Conservation (phyloP, 1,140 invertebrate genomes). For the Heliconius hewitsoni region DNA sequence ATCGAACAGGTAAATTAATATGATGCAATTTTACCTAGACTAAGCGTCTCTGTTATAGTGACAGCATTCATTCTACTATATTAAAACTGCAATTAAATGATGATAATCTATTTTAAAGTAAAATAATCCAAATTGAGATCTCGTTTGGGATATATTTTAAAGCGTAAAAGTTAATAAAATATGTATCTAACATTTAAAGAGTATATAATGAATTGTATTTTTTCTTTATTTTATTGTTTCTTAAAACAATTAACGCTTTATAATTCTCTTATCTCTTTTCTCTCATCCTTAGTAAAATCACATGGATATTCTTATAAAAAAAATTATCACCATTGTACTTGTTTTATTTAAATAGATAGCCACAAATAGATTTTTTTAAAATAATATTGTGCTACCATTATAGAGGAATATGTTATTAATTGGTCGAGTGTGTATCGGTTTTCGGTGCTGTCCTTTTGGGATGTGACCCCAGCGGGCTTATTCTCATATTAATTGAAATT, state of each 20-base stretch:
- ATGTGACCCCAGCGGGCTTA: conserved; percentile 54
- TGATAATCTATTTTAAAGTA: not conserved
- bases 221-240: too few species aligned
- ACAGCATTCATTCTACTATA: conserved; percentile 13
- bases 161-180: too few species aligned
- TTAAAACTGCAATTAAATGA: not conserved
- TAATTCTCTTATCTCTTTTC: too few species aligned
- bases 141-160: too few species aligned
- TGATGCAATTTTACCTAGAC: conserved; percentile 64
- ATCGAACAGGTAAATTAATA: conserved; percentile 66
- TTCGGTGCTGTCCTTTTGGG: conserved; percentile 61
- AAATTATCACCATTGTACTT: not conserved
- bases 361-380: not conserved
- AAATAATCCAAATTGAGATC: too few species aligned
- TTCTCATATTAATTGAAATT: conserved; percentile 63
- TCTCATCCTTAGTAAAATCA: not conserved
- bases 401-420: conserved; percentile 55
- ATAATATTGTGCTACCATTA: conserved; percentile 33
- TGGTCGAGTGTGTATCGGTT: conserved; percentile 41
- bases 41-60: conserved; percentile 31
- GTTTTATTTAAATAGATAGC: not conserved
- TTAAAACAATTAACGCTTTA: too few species aligned
- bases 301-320: not conserved
- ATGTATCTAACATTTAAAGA: too few species aligned
- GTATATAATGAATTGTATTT: too few species aligned